Evolutionary conservation across 1,140 invertebrate species (phyloP), one percentile per base, ranked within the genome.

Genomic region (Zaprionus inermis): DNA sequence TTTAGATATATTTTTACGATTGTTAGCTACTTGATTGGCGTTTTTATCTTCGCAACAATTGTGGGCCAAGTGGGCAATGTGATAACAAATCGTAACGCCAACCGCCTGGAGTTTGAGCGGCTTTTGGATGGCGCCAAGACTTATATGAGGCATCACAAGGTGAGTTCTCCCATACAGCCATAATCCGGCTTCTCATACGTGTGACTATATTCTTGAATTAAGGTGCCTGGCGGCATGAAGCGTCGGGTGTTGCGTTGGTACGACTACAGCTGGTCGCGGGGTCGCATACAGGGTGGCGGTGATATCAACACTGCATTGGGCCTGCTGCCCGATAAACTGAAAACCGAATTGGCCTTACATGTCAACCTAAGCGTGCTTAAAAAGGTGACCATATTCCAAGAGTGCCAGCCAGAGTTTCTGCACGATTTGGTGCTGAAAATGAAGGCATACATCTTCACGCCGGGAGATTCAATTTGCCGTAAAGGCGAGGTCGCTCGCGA

Each of bases 41-140:
- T 99, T 36, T 99, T 99, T 94, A 98, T 99, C 92, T 99, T 99
- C 93, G 98, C 98, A n/a, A 99, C 98, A 12, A 98, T 99, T 88
- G 98, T 99, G 18, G 98, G 98, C 56, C 98, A 99, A 95, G 98
- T 99, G 36, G 98, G 98, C 63, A 99, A 98, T 93, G 98, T 99
- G 76, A 99, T 99, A 89, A 98, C 98, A 5, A 99, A 99, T 93
- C 95, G 97, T 75, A 99, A 99, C 92, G 98, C 98, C n/a, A 99
- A 98, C 93, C 94, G 98, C 22, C 93, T 98, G 63, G 98, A 99
- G 93, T 99, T 99, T 92, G 98, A 99, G 93, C 93, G 97, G 79
- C 94, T 99, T 6, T 93, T 99, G 79, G 98, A 99, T 92, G 97
- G 98, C 56, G 98, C 98, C 41, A 99, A 99, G 92, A 96, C 97